These are phyloP conservation scores for Encarsia formosa DNA, from an alignment of 2,888 invertebrate genomes.

Conservation along the genomic window DNA sequence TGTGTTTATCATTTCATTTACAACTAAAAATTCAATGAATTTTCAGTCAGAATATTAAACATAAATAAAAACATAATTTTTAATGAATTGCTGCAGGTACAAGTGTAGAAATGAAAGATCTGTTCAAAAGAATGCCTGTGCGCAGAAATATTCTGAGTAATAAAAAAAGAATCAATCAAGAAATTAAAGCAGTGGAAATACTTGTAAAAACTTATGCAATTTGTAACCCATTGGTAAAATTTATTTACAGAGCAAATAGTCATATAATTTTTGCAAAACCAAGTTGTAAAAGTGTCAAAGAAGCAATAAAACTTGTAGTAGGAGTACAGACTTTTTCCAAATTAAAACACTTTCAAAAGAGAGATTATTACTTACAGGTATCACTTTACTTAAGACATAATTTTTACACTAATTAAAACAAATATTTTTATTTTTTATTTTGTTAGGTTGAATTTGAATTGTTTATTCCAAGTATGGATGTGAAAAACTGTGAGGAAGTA, in stretches of 20 bases:
- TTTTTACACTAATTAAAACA: too few relatives aligned
- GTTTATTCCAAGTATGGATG: conserved; percentile 45
- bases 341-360: conserved; percentile 37
- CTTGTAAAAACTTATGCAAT: conserved; percentile 54
- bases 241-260: conserved; percentile 53
- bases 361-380: too few relatives aligned
- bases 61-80: not conserved
- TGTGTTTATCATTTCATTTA: not conserved
- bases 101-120: conserved; percentile 51
- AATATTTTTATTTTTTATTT: conserved; percentile 2
- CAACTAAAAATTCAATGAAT: conserved; percentile 9
- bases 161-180: conserved; percentile 51
- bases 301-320: conserved; percentile 44
- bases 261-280: conserved; percentile 54
- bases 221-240: conserved; percentile 52
- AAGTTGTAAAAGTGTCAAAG: conserved; percentile 40
- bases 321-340: conserved; percentile 38
- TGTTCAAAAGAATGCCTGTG: conserved; percentile 59
- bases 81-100: conserved; percentile 51
- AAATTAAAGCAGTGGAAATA: conserved; percentile 55
- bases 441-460: conserved; percentile 33
- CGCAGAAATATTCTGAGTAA: conserved; percentile 54
- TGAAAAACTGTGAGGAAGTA: conserved; percentile 31
- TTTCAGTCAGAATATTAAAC: conserved; percentile 5
- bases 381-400: too few relatives aligned